Conservation (phyloP, 2,888 invertebrate genomes). For the Agrotis ipsilon region DNA sequence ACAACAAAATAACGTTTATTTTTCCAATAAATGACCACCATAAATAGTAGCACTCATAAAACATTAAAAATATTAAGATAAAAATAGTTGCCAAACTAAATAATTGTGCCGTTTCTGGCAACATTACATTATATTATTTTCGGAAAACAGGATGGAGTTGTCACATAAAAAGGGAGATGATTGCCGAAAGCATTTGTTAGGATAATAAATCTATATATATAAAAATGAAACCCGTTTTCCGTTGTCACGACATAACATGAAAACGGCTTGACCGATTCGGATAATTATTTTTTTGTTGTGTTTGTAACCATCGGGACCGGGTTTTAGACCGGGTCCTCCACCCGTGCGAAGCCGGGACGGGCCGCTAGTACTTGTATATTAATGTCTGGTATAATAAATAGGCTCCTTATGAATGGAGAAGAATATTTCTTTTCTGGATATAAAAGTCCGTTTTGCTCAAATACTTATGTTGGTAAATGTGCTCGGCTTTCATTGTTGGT, state of each 20-base stretch:
- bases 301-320: too few species aligned
- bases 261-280: too few species aligned
- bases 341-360: too few species aligned
- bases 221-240: too few species aligned
- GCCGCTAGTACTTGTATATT: slow-evolving; percentile 41
- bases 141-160: slow-evolving; percentile 61
- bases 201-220: too few species aligned
- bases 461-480: not conserved
- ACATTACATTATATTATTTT: slow-evolving; percentile 57
- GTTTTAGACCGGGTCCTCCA: too few species aligned
- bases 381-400: slow-evolving; percentile 30
- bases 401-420: slow-evolving; percentile 30
- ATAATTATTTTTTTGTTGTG: too few species aligned
- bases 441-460: slow-evolving; percentile 1
- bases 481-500: not conserved
- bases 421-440: slow-evolving; percentile 8
- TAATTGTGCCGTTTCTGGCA: slow-evolving; percentile 50
- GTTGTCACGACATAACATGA: too few species aligned
- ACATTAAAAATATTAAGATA: slow-evolving; percentile 40
- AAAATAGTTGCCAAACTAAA: slow-evolving; percentile 46
- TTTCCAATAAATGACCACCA: slow-evolving; percentile 18
- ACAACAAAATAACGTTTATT: slow-evolving; percentile 2
- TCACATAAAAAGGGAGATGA: slow-evolving; percentile 55
- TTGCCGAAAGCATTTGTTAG: slow-evolving; percentile 51
- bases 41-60: slow-evolving; percentile 29